A percentile compares a stretch with the other conserved stretches of the same genome.
Evolutionary conservation across 2,888 invertebrate genomes (phyloP).

Genomic region (Stegana nigrithorax): DNA sequence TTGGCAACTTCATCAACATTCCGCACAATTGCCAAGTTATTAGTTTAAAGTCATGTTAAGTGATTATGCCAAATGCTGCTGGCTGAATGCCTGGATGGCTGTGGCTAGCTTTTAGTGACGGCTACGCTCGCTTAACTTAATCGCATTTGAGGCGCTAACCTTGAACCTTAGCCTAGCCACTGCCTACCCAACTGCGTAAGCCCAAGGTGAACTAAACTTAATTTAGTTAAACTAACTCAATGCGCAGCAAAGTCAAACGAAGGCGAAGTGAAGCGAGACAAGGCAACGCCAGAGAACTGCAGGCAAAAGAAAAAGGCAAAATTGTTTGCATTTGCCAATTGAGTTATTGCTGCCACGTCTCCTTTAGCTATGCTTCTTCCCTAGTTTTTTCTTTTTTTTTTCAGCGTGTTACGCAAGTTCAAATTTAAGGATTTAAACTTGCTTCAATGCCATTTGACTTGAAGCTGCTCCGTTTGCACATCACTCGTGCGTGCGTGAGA

Average conservation of each 20-base stretch:
- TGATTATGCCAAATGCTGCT: neutral
- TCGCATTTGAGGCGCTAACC: neutral
- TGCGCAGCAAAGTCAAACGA: no score
- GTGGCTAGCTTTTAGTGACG: neutral
- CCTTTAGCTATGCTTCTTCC: constrained; percentile 20
- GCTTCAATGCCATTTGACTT: neutral
- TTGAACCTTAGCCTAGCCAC: neutral
- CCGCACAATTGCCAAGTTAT: no score
- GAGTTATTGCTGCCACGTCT: constrained; percentile 45
- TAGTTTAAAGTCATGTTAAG: neutral
- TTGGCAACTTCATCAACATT: no score
- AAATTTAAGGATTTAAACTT: neutral
- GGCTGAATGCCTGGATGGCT: neutral
- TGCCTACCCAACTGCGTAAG: neutral
- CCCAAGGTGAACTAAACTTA: constrained; percentile 8
- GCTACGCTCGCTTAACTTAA: neutral
- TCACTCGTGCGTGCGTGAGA: no score
- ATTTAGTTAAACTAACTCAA: no score
- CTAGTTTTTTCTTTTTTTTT: neutral
- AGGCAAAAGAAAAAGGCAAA: no score
- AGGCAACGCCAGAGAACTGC: neutral
- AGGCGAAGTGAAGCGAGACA: neutral
- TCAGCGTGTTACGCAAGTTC: constrained; percentile 7
- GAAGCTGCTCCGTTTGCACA: no score
- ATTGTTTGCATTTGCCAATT: no score